Conservation (phyloP, 2,888 invertebrate species). For the Himalopsyche tibetana region DNA sequence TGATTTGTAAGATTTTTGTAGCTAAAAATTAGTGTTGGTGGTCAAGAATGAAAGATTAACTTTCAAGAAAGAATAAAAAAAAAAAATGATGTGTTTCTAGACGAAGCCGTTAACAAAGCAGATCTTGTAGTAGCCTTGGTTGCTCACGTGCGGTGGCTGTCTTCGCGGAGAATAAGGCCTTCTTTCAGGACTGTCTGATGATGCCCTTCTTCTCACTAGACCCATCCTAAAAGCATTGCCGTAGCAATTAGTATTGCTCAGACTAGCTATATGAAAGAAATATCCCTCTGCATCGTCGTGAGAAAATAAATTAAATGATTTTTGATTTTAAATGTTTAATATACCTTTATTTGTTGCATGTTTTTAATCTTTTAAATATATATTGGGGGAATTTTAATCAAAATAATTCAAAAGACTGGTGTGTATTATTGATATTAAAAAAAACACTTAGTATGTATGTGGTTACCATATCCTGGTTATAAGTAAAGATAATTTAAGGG, state of each 20-base stretch:
- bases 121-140: constrained; percentile 78
- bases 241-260: not conserved
- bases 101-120: constrained; percentile 79
- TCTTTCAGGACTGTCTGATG: constrained; percentile 77
- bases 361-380: no score
- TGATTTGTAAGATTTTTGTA: no score
- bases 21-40: not conserved
- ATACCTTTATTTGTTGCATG: not conserved
- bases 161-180: constrained; percentile 78
- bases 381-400: no score
- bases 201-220: constrained; percentile 76
- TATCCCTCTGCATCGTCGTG: not conserved
- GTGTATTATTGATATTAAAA: no score
- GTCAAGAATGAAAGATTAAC: constrained; percentile 7
- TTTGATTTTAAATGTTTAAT: not conserved
- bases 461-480: no score
- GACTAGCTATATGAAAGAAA: not conserved
- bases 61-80: not conserved
- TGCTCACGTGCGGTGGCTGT: constrained; percentile 75
- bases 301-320: not conserved
- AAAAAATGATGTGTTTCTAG: constrained; percentile 67
- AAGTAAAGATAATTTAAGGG: no score
- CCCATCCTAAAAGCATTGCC: constrained; percentile 71
- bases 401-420: no score
- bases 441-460: no score